Base-by-base conservation (phyloP, 2,113 vertebrate species). In the Machaerirhynchus nigripectus region DNA sequence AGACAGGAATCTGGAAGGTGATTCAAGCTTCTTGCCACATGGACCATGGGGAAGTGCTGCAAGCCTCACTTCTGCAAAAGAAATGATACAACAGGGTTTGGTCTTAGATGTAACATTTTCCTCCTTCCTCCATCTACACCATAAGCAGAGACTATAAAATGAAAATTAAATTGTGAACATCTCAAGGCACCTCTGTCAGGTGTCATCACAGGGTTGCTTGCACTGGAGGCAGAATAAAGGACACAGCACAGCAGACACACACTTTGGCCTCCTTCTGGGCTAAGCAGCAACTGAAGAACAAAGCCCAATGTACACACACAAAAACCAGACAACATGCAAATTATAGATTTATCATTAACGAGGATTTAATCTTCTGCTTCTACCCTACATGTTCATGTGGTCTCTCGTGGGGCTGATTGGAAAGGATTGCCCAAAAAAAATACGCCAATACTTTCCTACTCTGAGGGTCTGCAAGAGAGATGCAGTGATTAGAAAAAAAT, bases 201-300 rank as follows among this genome's bases (percentile, higher is more conserved):
- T 74, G 57, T 60, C 75, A 83, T 69, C 69, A 57, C 19, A 64
- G 65, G 39, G 63, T 4, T 73, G 78, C 46, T 50, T 69, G 52
- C 76, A 73, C 63, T 26, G 52, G 55, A 93, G 68, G 84, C 73
- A 73, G 59, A 77, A 35, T 35, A 56, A 73, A 24, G 27, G 84
- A 87, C 40, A n/a, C 30, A 71, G 69, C 37, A 57, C 3, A 5
- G 64, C 63, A 93, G 78, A 74, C 8, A 40, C 0, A 0, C 42
- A 56, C 67, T 91, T 40, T 30, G 46, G 55, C 33, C 55, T 94
- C 83, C 76, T 67, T 50, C 46, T 67, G 83, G 56, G 73, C 49
- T 83, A 75, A 67, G 55, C 53, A 89, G 56, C 70, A 85, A 89
- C 63, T 73, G 52, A 63, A 91, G 91, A 87, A 86, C 57, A 86